Evolutionary conservation across 2,797 vertebrate genomes (phyloP), one percentile per base, ranked within the genome.

Genomic region (Acipenser transmontanus): DNA sequence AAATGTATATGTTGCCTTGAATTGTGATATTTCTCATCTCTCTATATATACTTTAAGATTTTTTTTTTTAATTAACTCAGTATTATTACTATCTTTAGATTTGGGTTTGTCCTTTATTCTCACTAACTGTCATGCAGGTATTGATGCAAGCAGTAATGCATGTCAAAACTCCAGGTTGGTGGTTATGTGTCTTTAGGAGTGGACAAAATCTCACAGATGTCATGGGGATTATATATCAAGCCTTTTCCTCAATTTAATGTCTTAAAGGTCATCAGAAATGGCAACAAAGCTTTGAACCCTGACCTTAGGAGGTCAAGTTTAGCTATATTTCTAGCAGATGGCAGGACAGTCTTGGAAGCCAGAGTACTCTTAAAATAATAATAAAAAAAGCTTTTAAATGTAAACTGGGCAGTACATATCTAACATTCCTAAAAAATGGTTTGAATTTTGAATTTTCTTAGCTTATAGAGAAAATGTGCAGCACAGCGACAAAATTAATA

Each of bases 261-360:
- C 49, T 66, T 59, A 51, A 9, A 5, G 61, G 66, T 73, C 68
- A 69, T 10, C 62, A 61, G 70, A 51, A 49, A 65, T 47, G 57
- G 63, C 63, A 14, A 14, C 71, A 77, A 78, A 73, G 83, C 82
- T 80, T 80, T 69, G 67, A 50, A 77, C 79, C 76, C 72, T 59
- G 7, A 74, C 78, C 78, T n/a, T 20, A 2, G 12, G 74, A 84
- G 59, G 84, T 87, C 83, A 88, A 86, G 83, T 87, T 88, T 88
- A 85, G 78, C 59, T 75, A 81, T 73, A 76, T 70, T 66, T 84
- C 76, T 47, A 75, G 73, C 89, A 88, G 85, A 89, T 91, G 85
- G 86, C 77, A 70, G 74, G 1, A 72, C 72, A 80, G 80, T 81
- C 83, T 75, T 78, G 70, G 72, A 80, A 77, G 81, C 84, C 82